These are phyloP conservation scores for Riparia riparia DNA, from an alignment of 2,113 vertebrate genomes.

Conservation along the genomic window DNA sequence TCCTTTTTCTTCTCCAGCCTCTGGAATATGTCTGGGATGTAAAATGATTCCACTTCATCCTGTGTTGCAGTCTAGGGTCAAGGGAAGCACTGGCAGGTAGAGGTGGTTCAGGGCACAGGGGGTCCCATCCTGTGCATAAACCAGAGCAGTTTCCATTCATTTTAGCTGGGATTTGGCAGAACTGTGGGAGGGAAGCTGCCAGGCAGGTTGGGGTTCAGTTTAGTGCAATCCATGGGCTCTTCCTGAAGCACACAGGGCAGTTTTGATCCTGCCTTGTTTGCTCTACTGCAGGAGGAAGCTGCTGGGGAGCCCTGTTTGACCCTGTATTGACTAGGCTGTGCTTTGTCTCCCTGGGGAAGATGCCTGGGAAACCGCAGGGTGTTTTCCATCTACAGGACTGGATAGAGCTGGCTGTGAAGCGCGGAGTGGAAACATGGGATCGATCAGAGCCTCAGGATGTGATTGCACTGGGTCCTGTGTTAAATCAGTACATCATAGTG, in stretches of 20 bases:
- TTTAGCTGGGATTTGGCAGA: neutral
- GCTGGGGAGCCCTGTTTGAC: neutral
- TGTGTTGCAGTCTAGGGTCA: neutral
- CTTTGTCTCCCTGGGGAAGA: neutral
- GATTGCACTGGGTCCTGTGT: neutral
- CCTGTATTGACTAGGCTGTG: neutral
- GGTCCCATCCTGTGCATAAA: neutral
- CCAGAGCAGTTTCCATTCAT: neutral
- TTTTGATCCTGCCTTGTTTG: neutral
- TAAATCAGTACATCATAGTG: neutral
- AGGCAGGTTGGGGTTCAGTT: neutral
- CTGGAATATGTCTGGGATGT: neutral
- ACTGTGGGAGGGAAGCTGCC: neutral
- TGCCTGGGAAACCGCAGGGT: neutral
- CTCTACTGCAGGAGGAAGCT: neutral
- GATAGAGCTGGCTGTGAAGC: neutral
- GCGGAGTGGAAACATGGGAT: slow-evolving; percentile 8
- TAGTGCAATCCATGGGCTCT: neutral
- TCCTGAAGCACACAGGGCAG: rapidly evolving
- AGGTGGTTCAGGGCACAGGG: neutral
- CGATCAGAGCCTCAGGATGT: slow-evolving; percentile 5
- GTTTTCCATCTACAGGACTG: slow-evolving; percentile 50
- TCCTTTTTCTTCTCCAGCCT: neutral
- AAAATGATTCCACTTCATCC: neutral
- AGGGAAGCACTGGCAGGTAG: neutral